A percentile compares a stretch with the other conserved stretches of the same genome.
phyloP scores from a whole-genome alignment of 2,797 vertebrate species.

The Enteromius anoplus region DNA sequence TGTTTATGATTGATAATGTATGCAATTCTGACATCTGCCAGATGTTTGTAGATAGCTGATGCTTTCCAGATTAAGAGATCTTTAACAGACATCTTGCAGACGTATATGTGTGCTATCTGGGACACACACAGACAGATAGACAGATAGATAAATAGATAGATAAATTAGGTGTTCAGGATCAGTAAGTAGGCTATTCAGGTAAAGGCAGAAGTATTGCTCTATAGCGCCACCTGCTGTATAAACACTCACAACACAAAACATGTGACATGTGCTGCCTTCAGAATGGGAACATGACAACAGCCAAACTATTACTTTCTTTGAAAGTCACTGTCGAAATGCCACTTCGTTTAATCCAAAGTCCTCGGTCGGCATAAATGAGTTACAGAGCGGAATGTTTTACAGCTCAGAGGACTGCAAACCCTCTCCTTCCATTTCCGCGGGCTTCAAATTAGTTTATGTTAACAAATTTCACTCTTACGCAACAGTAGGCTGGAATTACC shows the following conservation, averaged over 20 bases:
- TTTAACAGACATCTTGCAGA: no score
- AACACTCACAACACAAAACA: not conserved
- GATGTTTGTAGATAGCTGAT: no score
- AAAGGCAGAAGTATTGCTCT: not conserved
- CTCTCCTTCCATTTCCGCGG: not conserved
- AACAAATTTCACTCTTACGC: not conserved
- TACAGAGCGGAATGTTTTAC: slow-evolving; percentile 10
- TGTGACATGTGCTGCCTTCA: no score
- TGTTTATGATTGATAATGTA: no score
- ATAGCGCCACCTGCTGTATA: slow-evolving; percentile 30
- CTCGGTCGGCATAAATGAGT: not conserved
- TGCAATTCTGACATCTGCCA: no score
- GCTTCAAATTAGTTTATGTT: slow-evolving; percentile 1
- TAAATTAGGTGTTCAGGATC: not conserved
- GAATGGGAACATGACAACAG: not conserved
- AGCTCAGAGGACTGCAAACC: not conserved
- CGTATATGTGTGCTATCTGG: no score
- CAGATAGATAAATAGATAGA: accelerated
- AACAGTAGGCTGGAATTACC: slow-evolving; percentile 19
- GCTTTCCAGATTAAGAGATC: not conserved
- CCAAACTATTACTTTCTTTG: not conserved
- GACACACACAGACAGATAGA: not conserved
- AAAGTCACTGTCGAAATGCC: not conserved
- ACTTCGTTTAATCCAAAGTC: not conserved
- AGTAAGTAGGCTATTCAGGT: not conserved